Conservation (phyloP, 2,113 vertebrate species). For the Perca flavescens region DNA sequence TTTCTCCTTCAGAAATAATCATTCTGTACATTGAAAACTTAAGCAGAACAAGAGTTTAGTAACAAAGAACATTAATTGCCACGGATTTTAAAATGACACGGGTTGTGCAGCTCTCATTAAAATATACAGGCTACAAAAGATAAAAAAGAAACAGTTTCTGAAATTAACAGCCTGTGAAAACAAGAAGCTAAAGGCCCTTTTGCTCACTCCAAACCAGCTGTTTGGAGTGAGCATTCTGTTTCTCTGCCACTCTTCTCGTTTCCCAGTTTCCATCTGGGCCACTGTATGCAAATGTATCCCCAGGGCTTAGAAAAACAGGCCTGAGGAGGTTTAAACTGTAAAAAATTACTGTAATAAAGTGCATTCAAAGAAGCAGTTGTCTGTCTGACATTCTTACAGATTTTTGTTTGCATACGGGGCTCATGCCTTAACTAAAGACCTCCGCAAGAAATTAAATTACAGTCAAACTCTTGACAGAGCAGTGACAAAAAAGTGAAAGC, state of each 20-base stretch:
- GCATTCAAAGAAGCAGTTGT: too few species aligned
- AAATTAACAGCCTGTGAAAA: slow-evolving; percentile 47
- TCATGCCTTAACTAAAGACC: too few species aligned
- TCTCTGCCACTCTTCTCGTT: slow-evolving; percentile 60
- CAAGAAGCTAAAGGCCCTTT: slow-evolving; percentile 16
- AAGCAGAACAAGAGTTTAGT: neutral
- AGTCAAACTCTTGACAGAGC: too few species aligned
- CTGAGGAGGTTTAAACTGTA: slow-evolving; percentile 30
- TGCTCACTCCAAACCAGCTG: slow-evolving; percentile 61
- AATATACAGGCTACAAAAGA: neutral
- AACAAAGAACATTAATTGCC: neutral
- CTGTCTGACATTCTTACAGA: too few species aligned
- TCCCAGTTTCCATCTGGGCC: slow-evolving; percentile 73
- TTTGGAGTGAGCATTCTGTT: too few species aligned
- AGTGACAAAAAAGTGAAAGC: too few species aligned
- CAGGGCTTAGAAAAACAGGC: slow-evolving; percentile 40
- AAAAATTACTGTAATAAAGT: neutral
- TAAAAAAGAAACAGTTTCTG: slow-evolving; percentile 11
- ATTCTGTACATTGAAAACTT: neutral
- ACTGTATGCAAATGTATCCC: slow-evolving; percentile 72
- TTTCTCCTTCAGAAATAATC: neutral
- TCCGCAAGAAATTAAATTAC: too few species aligned
- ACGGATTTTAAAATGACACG: neutral
- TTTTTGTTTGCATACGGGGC: too few species aligned
- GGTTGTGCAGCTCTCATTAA: neutral